Percentiles rank a stretch among this genome's conserved stretches.
These are phyloP conservation scores for Entomobrya multifasciata DNA, from an alignment of 2,888 invertebrate genomes.

Conservation along the genomic window DNA sequence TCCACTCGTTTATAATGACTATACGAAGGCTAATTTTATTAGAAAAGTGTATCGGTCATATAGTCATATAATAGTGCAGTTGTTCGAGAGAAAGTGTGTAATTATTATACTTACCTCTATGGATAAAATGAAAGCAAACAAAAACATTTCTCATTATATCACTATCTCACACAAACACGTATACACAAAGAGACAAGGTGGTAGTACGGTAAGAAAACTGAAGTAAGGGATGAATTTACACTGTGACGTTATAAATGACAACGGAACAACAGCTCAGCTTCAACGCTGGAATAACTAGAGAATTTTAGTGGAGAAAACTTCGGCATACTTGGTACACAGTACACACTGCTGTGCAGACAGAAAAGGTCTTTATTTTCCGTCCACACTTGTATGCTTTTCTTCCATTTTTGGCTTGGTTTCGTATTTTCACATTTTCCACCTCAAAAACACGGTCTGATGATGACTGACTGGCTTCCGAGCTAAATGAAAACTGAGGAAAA, in stretches of 20 bases:
- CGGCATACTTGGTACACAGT: too few species aligned
- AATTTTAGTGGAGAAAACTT: constrained; percentile 16
- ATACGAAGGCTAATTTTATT: constrained; percentile 53
- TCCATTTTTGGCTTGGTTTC: not conserved
- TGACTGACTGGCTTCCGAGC: constrained; percentile 65
- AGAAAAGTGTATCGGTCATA: constrained; percentile 43
- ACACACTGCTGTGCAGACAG: not conserved
- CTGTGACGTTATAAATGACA: too few species aligned
- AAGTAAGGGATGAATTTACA: constrained; percentile 52
- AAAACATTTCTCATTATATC: constrained; percentile 18
- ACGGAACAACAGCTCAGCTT: too few species aligned
- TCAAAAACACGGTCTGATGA: constrained; percentile 46
- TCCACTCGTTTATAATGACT: constrained; percentile 27
- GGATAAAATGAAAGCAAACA: constrained; percentile 34
- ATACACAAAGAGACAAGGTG: constrained; percentile 1
- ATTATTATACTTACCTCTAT: too few species aligned
- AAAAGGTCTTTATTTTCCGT: constrained; percentile 1
- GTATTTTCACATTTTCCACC: constrained; percentile 33
- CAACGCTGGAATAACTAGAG: not conserved
- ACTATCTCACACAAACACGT: constrained; percentile 4
- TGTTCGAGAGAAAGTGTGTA: constrained; percentile 17
- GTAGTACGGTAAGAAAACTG: constrained; percentile 35
- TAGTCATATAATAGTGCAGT: not conserved
- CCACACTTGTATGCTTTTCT: not conserved
- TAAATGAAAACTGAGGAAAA: constrained; percentile 68